These are phyloP conservation scores for Sphecodes monilicornis DNA, from an alignment of 2,888 invertebrate species.

Conservation along the genomic window DNA sequence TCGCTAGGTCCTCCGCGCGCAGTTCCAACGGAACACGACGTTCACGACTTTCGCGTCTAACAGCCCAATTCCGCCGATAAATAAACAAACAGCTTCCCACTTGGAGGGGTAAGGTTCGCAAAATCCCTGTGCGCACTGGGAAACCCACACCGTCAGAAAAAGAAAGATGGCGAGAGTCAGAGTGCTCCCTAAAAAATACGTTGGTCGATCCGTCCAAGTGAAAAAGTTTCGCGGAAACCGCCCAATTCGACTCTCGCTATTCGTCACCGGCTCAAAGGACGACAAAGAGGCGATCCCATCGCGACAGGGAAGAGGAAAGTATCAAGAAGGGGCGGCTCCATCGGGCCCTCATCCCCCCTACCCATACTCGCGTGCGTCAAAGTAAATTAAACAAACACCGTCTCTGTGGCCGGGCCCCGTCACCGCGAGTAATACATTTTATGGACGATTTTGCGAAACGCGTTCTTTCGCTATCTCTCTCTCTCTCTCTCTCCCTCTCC, in stretches of 20 bases:
- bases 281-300: constrained; percentile 11
- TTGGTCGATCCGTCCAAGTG: background rate
- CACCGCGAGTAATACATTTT: constrained; percentile 72
- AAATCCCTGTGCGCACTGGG: too few species aligned
- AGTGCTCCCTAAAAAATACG: background rate
- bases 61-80: background rate
- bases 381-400: constrained; percentile 74
- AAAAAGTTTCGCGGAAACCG: constrained; percentile 20
- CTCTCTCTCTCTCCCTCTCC: background rate
- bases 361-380: constrained; percentile 47
- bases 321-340: constrained; percentile 55
- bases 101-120: too few species aligned
- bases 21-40: background rate
- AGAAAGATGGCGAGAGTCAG: background rate
- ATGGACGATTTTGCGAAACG: constrained; percentile 75
- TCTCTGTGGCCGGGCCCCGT: constrained; percentile 51
- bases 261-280: constrained; percentile 43
- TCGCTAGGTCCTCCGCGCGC: background rate
- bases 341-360: constrained; percentile 5
- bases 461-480: constrained; percentile 14
- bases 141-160: too few species aligned
- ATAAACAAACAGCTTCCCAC: constrained; percentile 5
- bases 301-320: constrained; percentile 42
- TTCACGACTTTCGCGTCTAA: background rate
- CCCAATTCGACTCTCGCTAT: constrained; percentile 19